Evolutionary conservation across 2,888 invertebrate genomes (phyloP), one percentile per base, ranked within the genome.

Genomic region (Eueremaeus valkanovi): DNA sequence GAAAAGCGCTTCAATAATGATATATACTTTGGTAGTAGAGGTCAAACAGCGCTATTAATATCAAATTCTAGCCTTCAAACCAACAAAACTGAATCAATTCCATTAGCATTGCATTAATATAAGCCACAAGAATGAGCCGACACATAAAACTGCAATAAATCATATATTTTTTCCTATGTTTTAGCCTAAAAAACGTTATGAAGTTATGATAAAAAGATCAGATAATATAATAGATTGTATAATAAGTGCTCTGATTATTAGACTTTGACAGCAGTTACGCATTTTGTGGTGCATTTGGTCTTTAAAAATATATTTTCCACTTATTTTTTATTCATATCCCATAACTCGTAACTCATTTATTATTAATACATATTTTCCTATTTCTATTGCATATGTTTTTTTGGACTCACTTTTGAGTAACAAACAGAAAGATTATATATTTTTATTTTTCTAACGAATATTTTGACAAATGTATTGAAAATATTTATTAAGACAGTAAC

Each of bases 281-380:
- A 33, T 63, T 63, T 31, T 31, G 16, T 16, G n/a, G 18, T 63
- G 63, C n/a, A 29, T 63, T 63, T 16, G 31, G n/a, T 24, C 24
- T 2, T 8, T 11, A 55, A 55, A 11, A 55, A 55, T 55, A 27
- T 55, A 24, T 55, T 63, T 63, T 63, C 18, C 63, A 63, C 33
- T 63, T 33, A 63, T 63, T 63, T 63, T 63, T 63, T 63, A 63
- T 63, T 63, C 63, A 63, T 55, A 55, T 55, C 5, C 24, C 55
- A 55, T 63, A 63, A 63, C n/a, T 63, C 63, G 33, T 63, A 63
- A 33, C 31, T 63, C 8, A 33, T 63, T 63, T 18, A 63, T 55
- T 63, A 63, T 63, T 63, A 31, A 63, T 63, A 63, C 33, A 6
- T 31, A 18, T 63, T 63, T 63, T 33, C n/a, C 5, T 18, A n/a